phyloP scores from a whole-genome alignment of 2,888 invertebrate genomes.

The Oligia fasciuncula region DNA sequence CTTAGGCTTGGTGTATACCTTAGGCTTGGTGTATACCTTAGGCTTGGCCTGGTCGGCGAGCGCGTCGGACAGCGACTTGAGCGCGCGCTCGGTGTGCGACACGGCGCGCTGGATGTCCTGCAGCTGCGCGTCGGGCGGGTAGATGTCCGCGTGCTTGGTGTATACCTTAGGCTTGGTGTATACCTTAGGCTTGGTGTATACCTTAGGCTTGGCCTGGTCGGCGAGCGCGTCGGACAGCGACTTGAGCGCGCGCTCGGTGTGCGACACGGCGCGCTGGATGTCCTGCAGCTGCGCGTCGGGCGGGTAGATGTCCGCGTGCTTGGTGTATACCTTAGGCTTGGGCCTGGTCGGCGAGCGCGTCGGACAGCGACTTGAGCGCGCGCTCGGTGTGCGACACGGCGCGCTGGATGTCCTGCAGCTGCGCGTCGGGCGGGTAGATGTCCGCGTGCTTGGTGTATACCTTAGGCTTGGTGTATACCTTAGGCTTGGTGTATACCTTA shows the following conservation, averaged over 20 bases:
- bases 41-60: conserved; percentile 91
- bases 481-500: too few relatives aligned
- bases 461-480: conserved; percentile 74
- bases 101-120: conserved; percentile 97
- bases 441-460: conserved; percentile 95
- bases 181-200: too few relatives aligned
- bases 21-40: too few relatives aligned
- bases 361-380: conserved; percentile 98
- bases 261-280: conserved; percentile 97
- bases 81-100: conserved; percentile 97
- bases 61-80: conserved; percentile 98
- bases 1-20: conserved; percentile 74
- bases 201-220: conserved; percentile 84
- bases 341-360: conserved; percentile 93
- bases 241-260: conserved; percentile 98
- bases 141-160: conserved; percentile 98
- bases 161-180: conserved; percentile 70
- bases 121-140: conserved; percentile 97
- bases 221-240: conserved; percentile 97
- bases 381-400: conserved; percentile 98
- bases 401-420: conserved; percentile 96
- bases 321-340: conserved; percentile 85
- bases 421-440: conserved; percentile 97
- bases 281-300: conserved; percentile 96
- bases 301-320: conserved; percentile 98